Evolutionary conservation across 2,113 vertebrate species (phyloP).

Genomic region (Leiothrix lutea): DNA sequence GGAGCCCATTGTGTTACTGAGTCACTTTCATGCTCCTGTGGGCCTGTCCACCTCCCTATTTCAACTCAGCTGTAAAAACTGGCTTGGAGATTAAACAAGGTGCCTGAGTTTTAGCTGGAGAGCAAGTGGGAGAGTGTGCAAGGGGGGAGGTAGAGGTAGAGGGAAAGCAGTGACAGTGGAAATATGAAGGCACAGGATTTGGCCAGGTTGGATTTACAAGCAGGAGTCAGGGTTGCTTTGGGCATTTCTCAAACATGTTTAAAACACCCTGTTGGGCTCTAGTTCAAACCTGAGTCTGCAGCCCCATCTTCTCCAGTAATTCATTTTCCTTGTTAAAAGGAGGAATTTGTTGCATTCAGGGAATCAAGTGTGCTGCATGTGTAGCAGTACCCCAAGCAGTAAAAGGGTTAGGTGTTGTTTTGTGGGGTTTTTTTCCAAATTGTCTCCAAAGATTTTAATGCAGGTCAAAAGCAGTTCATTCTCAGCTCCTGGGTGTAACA

Average conservation of each 20-base stretch:
- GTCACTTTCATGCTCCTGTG: not conserved
- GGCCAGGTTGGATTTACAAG: not conserved
- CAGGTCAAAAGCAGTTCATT: not conserved
- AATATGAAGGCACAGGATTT: not conserved
- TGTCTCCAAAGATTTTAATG: not conserved
- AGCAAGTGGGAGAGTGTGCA: not conserved
- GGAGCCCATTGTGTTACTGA: not conserved
- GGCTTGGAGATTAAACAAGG: constrained; percentile 3
- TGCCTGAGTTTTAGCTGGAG: not conserved
- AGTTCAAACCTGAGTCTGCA: not conserved
- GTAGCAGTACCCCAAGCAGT: not conserved
- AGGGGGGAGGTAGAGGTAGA: not conserved
- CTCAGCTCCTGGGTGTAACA: not conserved
- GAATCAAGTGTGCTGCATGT: not conserved
- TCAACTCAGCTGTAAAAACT: constrained; percentile 23
- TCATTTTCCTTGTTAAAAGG: not conserved
- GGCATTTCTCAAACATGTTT: not conserved
- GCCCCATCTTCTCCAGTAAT: not conserved
- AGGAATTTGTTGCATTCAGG: not conserved
- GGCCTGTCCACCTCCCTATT: not conserved
- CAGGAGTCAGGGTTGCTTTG: not conserved
- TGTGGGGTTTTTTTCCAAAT: not conserved
- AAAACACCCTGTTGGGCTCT: not conserved
- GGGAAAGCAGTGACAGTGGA: not conserved
- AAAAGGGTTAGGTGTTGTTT: not conserved